Percentiles rank a stretch among this genome's conserved stretches.
These are phyloP conservation scores for Hoplodrina blanda DNA, from an alignment of 2,888 invertebrate species.

Conservation along the genomic window DNA sequence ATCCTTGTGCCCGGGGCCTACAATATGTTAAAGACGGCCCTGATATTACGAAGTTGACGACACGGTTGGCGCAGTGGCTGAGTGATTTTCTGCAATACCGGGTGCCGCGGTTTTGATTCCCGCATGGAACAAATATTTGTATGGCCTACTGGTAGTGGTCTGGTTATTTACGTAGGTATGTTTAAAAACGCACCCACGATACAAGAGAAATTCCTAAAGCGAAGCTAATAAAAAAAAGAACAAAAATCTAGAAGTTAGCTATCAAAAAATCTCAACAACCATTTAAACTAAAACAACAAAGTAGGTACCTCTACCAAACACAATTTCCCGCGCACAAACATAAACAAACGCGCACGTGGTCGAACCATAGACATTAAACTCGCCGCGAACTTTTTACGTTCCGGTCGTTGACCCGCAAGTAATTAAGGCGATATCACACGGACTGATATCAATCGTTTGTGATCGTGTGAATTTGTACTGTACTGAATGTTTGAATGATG, in stretches of 20 bases:
- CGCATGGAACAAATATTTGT: too few relatives aligned
- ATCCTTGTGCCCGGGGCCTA: too few relatives aligned
- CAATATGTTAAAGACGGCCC: too few relatives aligned
- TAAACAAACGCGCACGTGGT: conserved; percentile 66
- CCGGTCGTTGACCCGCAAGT: conserved; percentile 52
- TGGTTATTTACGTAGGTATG: too few relatives aligned
- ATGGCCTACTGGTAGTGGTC: too few relatives aligned
- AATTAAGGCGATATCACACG: conserved; percentile 56
- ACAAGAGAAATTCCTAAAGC: too few relatives aligned
- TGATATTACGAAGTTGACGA: too few relatives aligned
- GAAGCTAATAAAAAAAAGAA: not conserved
- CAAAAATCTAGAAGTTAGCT: too few relatives aligned
- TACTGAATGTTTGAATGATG: conserved; percentile 50
- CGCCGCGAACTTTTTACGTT: conserved; percentile 60
- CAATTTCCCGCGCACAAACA: conserved; percentile 62
- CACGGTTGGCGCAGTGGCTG: too few relatives aligned
- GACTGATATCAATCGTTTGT: conserved; percentile 57
- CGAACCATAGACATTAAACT: conserved; percentile 49
- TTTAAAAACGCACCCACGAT: too few relatives aligned
- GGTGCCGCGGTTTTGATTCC: too few relatives aligned
- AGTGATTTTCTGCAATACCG: too few relatives aligned
- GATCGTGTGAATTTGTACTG: conserved; percentile 54
- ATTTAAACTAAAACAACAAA: conserved; percentile 14
- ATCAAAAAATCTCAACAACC: not conserved
- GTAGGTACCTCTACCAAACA: conserved; percentile 6